Percentiles rank a stretch among this genome's conserved stretches.
Evolutionary conservation across 2,797 vertebrate genomes (phyloP).

Genomic region (Anas bahamensis): DNA sequence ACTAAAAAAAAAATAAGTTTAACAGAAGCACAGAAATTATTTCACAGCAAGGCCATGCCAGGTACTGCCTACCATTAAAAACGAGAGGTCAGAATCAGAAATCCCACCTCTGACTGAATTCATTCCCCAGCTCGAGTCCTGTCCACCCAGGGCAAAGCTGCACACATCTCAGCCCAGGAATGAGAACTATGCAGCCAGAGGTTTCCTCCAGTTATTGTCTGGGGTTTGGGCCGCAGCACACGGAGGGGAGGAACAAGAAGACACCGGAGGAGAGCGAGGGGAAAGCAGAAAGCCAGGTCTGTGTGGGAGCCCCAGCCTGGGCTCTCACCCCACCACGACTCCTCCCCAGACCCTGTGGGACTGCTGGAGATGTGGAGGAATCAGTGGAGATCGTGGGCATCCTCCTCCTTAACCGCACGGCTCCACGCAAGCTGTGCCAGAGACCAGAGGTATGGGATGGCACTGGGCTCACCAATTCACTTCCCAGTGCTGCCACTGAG

Average conservation of each 20-base stretch:
- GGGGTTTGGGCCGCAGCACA: slow-evolving; percentile 30
- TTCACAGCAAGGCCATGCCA: slow-evolving; percentile 23
- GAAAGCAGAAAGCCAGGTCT: not conserved
- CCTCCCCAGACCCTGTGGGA: not conserved
- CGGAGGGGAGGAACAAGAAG: slow-evolving; percentile 33
- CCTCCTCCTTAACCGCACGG: not conserved
- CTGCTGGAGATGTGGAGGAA: not conserved
- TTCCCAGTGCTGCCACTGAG: not conserved
- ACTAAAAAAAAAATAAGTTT: slow-evolving; percentile 24
- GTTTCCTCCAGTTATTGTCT: slow-evolving; percentile 62
- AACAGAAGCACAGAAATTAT: slow-evolving; percentile 41
- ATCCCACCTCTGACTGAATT: slow-evolving; percentile 35
- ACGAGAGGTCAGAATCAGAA: slow-evolving; percentile 23
- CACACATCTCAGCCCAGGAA: slow-evolving; percentile 53
- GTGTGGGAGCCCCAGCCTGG: not conserved
- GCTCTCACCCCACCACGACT: not conserved
- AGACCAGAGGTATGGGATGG: not conserved
- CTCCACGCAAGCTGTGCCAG: not conserved
- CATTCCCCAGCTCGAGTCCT: not conserved
- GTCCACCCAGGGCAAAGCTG: slow-evolving; percentile 56
- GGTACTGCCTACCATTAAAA: slow-evolving; percentile 37
- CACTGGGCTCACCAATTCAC: not conserved
- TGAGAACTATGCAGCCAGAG: slow-evolving; percentile 68
- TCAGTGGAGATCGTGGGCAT: not conserved
- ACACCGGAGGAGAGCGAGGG: not conserved